Percentiles rank a stretch among this genome's conserved stretches.
Evolutionary conservation across 2,888 invertebrate species (phyloP).

Genomic region (Fragum whitleyi): DNA sequence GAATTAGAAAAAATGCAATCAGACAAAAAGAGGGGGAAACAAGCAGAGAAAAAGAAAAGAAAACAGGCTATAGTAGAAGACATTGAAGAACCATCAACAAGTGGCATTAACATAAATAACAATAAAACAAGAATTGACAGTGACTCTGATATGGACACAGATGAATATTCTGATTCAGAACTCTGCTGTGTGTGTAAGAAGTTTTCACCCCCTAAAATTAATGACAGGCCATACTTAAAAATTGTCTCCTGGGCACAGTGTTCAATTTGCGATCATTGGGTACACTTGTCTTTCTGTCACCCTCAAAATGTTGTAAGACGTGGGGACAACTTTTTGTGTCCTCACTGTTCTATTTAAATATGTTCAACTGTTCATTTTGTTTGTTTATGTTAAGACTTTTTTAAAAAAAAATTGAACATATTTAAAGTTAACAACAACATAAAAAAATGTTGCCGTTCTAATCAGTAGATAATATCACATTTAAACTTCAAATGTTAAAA

Average conservation of each 20-base stretch:
- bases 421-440: too few relatives aligned
- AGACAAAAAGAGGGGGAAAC: neutral
- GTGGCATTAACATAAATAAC: neutral
- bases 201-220: neutral
- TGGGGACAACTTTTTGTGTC: neutral
- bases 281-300: neutral
- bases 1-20: neutral
- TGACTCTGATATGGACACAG: neutral
- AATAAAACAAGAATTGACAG: neutral
- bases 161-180: neutral
- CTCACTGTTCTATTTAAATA: slow-evolving; percentile 1
- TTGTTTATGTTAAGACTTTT: too few relatives aligned
- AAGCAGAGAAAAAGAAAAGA: neutral
- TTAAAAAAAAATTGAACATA: too few relatives aligned
- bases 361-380: too few relatives aligned
- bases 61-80: neutral
- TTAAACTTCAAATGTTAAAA: too few relatives aligned
- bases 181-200: slow-evolving; percentile 10
- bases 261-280: neutral
- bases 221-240: slow-evolving; percentile 6
- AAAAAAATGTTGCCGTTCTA: too few relatives aligned
- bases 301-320: neutral
- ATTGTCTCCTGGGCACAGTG: slow-evolving; percentile 2
- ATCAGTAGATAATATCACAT: too few relatives aligned
- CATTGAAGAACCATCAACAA: slow-evolving; percentile 6